These are phyloP conservation scores for Galaxias olidus DNA, from an alignment of 2,797 vertebrate species.

Conservation along the genomic window DNA sequence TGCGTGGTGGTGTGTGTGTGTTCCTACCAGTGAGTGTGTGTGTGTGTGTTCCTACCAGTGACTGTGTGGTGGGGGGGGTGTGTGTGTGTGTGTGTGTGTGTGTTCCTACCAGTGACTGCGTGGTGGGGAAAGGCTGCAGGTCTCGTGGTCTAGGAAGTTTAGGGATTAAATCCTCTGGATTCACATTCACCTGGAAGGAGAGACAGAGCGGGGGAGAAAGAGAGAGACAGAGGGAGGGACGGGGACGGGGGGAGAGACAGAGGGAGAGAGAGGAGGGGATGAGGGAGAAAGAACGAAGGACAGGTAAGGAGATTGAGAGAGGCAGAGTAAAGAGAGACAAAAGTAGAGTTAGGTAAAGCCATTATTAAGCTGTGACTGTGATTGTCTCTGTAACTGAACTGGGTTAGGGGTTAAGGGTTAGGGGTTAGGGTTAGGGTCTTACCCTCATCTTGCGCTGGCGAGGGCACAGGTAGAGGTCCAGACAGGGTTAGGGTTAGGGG, in stretches of 20 bases:
- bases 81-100: background rate
- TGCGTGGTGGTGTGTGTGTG: too few relatives aligned
- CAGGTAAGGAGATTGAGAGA: too few relatives aligned
- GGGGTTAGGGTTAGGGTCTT: too few relatives aligned
- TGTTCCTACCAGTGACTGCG: slow-evolving; percentile 82
- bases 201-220: background rate
- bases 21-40: too few relatives aligned
- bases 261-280: background rate
- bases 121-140: slow-evolving; percentile 91
- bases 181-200: slow-evolving; percentile 85
- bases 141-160: slow-evolving; percentile 89
- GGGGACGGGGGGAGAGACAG: background rate
- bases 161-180: slow-evolving; percentile 92
- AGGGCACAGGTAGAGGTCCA: slow-evolving; percentile 93
- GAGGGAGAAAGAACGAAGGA: background rate
- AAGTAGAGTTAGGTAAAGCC: too few relatives aligned
- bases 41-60: too few relatives aligned
- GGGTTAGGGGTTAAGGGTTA: too few relatives aligned
- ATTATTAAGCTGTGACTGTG: background rate
- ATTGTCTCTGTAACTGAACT: too few relatives aligned
- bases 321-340: too few relatives aligned
- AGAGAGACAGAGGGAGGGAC: background rate
- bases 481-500: too few relatives aligned
- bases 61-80: too few relatives aligned
- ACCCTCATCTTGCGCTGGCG: slow-evolving; percentile 94